Evolutionary conservation across 2,113 vertebrate species (phyloP).

Genomic region (Anolis sagrei): DNA sequence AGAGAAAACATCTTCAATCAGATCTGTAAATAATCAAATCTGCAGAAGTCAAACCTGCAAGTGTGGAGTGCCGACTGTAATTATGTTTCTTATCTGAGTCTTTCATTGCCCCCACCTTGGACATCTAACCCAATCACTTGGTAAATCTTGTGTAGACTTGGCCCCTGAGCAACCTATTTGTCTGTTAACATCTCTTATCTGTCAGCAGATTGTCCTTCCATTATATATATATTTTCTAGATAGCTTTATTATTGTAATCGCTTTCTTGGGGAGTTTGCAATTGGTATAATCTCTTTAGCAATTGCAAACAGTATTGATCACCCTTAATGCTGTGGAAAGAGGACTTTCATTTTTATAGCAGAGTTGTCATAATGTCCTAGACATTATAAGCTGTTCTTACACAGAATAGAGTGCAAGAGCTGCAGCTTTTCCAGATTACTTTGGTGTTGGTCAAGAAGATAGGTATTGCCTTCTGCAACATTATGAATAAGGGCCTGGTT

Average conservation of each 20-base stretch:
- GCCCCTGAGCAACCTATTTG: background rate
- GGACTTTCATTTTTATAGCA: slow-evolving; percentile 8
- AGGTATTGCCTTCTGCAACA: too few relatives aligned
- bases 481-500: background rate
- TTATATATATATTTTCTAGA: background rate
- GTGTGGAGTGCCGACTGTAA: background rate
- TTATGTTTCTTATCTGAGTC: background rate
- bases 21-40: too few relatives aligned
- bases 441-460: background rate
- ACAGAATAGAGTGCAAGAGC: background rate
- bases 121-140: background rate
- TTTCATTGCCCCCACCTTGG: background rate
- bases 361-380: background rate
- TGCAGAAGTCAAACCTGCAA: too few relatives aligned
- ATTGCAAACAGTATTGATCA: slow-evolving; percentile 14
- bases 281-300: background rate
- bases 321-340: background rate
- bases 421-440: background rate
- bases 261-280: background rate
- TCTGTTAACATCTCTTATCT: too few relatives aligned
- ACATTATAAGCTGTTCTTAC: background rate
- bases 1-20: too few relatives aligned
- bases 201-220: background rate
- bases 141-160: background rate
- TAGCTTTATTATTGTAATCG: slow-evolving; percentile 18